Conservation (phyloP, 2,797 vertebrate species). For the Dromococcyx pavoninus region DNA sequence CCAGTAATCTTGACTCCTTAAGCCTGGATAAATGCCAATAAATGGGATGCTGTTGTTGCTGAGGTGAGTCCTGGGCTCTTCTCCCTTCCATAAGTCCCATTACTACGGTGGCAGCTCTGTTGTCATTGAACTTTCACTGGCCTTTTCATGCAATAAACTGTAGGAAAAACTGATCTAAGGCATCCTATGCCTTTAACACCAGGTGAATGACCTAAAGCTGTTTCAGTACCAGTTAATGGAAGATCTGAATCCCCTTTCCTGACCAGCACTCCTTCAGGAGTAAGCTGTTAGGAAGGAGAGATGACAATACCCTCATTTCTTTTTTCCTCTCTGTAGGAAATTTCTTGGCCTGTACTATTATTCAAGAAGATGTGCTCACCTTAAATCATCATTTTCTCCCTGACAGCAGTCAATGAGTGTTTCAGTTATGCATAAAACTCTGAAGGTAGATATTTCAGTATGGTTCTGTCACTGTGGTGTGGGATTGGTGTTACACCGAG, state of each 20-base stretch:
- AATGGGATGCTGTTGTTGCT: neutral
- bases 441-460: neutral
- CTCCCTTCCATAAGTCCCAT: neutral
- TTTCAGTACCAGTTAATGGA: neutral
- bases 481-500: neutral
- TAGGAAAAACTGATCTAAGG: neutral
- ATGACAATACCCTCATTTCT: neutral
- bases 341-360: neutral
- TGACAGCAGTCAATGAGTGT: neutral
- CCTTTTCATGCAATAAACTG: neutral
- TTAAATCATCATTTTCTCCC: neutral
- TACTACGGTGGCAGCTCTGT: neutral
- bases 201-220: neutral
- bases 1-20: neutral
- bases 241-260: neutral
- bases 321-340: neutral
- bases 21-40: neutral
- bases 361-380: neutral
- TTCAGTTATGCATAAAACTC: neutral
- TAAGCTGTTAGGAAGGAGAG: neutral
- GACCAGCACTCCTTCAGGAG: neutral
- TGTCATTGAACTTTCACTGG: neutral
- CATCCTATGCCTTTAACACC: neutral
- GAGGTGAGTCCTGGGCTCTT: neutral
- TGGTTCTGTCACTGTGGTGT: rapidly evolving